Evolutionary conservation across 2,113 vertebrate genomes (phyloP).

Genomic region (Corapipo altera): DNA sequence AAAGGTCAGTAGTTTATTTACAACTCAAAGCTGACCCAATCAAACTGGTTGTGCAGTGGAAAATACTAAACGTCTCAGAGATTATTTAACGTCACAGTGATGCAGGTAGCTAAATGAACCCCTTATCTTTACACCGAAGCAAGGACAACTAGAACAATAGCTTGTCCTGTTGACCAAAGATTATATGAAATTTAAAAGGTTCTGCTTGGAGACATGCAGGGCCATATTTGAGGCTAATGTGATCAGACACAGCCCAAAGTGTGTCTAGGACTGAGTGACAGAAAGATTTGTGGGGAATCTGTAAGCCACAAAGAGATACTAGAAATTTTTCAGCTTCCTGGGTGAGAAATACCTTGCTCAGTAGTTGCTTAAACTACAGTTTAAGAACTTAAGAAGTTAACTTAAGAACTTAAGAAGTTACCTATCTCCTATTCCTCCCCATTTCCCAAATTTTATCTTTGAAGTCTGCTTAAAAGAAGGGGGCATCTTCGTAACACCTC

Average conservation of each 20-base stretch:
- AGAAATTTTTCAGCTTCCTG: not conserved
- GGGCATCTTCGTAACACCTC: not conserved
- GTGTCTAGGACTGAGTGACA: not conserved
- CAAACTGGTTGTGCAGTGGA: not conserved
- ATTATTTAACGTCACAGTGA: not conserved
- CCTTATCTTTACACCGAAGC: not conserved
- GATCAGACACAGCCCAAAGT: not conserved
- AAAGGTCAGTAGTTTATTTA: not conserved
- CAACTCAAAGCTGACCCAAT: not conserved
- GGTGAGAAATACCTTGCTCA: not conserved
- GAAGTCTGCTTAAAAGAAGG: not conserved
- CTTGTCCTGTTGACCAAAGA: not conserved
- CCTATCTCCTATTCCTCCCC: not conserved
- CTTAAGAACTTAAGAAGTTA: not conserved
- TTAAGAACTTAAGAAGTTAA: no score
- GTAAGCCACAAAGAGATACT: not conserved
- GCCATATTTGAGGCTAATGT: not conserved
- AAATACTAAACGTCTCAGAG: not conserved
- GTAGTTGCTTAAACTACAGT: not conserved
- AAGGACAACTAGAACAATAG: slow-evolving; percentile 24
- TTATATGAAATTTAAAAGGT: not conserved
- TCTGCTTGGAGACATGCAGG: not conserved
- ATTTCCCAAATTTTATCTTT: not conserved
- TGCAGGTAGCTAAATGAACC: not conserved
- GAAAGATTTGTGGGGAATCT: not conserved